Conservation (phyloP, 2,797 vertebrate species). For the Mallotus villosus region DNA sequence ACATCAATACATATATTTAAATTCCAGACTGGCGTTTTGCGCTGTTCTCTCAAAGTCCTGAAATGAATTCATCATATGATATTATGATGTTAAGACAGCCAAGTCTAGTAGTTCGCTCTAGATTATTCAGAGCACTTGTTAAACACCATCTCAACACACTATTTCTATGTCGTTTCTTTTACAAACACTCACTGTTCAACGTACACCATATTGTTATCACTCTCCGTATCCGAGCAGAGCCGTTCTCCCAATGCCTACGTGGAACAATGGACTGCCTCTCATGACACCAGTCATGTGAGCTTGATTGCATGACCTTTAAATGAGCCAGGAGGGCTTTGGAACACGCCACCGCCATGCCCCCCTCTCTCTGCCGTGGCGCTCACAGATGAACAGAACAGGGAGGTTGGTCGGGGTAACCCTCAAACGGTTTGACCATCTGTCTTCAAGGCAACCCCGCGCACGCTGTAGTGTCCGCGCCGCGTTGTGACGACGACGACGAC, state of each 20-base stretch:
- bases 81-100: too few species aligned
- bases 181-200: not conserved
- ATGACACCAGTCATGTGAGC: conserved; percentile 3
- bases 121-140: too few species aligned
- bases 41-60: not conserved
- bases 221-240: not conserved
- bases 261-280: conserved; percentile 1
- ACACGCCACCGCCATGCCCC: not conserved
- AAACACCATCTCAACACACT: too few species aligned
- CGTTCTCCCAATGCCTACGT: not conserved
- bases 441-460: not conserved
- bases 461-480: not conserved
- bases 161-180: not conserved
- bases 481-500: not conserved
- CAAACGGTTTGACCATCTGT: not conserved
- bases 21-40: not conserved
- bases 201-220: not conserved
- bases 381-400: not conserved
- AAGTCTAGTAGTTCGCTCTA: too few species aligned
- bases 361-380: not conserved
- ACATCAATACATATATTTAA: not conserved
- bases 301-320: conserved; percentile 11
- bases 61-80: not conserved
- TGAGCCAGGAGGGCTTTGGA: not conserved
- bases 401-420: too few species aligned